These are phyloP conservation scores for Entomobrya multifasciata DNA, from an alignment of 2,888 invertebrate species.

Conservation along the genomic window DNA sequence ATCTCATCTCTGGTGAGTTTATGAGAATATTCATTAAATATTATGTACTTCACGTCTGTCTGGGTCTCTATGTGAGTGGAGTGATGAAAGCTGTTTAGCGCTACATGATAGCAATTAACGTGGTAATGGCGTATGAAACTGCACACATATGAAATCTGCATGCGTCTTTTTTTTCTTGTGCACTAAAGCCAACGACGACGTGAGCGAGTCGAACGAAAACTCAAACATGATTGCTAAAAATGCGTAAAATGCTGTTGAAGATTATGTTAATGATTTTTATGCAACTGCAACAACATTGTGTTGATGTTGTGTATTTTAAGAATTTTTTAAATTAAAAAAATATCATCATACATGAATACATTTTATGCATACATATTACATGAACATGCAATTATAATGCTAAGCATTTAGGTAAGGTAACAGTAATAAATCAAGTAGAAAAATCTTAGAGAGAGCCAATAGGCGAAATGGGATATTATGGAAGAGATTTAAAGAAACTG, in stretches of 20 bases:
- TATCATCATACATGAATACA: too few species aligned
- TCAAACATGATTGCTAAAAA: background rate
- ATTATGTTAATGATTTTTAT: background rate
- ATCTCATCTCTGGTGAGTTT: background rate
- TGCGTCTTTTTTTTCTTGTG: too few species aligned
- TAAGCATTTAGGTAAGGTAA: slow-evolving; percentile 58
- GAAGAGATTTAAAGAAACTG: background rate
- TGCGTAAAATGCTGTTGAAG: slow-evolving; percentile 9
- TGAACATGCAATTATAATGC: too few species aligned
- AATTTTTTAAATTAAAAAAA: too few species aligned
- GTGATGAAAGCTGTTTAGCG: slow-evolving; percentile 41
- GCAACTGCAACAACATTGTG: too few species aligned
- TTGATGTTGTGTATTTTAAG: too few species aligned
- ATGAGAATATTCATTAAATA: slow-evolving; percentile 24
- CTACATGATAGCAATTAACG: slow-evolving; percentile 28
- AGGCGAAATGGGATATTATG: slow-evolving; percentile 20
- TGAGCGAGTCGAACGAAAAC: too few species aligned
- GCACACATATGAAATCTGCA: background rate
- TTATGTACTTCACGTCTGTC: background rate
- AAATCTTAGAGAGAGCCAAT: slow-evolving; percentile 65
- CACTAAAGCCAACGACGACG: too few species aligned
- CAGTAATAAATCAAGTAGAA: slow-evolving; percentile 5
- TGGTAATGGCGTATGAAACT: background rate
- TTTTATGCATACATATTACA: background rate
- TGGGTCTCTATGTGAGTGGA: too few species aligned